Conservation (phyloP, 2,113 vertebrate species). For the Nannobrachium achirus region DNA sequence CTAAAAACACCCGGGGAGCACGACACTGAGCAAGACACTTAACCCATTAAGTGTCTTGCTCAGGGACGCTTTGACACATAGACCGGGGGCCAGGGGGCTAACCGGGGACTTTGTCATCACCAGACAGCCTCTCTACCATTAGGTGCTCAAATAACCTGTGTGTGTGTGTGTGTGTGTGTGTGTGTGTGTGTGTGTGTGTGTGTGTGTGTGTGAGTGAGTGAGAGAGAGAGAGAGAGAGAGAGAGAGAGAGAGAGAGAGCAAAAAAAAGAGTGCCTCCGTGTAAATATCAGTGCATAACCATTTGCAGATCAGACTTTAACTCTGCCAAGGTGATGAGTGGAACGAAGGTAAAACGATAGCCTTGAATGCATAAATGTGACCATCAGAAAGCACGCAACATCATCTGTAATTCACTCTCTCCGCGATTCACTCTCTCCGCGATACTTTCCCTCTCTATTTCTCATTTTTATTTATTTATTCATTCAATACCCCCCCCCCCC, state of each 20-base stretch:
- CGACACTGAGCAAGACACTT: no score
- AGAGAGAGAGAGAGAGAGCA: neutral
- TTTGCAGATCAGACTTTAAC: neutral
- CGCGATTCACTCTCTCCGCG: neutral
- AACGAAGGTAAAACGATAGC: neutral
- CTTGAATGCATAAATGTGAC: neutral
- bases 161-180: constrained; percentile 3
- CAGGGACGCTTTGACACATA: no score
- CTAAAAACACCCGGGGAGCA: no score
- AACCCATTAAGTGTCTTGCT: no score
- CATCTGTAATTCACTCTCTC: neutral
- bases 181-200: neutral
- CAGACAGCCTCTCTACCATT: no score
- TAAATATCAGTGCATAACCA: neutral
- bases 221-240: no score
- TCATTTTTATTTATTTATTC: neutral
- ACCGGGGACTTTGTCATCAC: no score
- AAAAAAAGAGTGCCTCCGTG: neutral
- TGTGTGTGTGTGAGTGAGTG: no score
- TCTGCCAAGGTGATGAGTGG: neutral
- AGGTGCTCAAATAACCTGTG: no score
- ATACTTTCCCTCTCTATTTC: neutral
- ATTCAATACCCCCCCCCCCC: neutral
- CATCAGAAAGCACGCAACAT: neutral
- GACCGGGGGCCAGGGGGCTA: no score